phyloP scores from a whole-genome alignment of 1,140 invertebrate species.

The Drosophila nigrodunni region DNA sequence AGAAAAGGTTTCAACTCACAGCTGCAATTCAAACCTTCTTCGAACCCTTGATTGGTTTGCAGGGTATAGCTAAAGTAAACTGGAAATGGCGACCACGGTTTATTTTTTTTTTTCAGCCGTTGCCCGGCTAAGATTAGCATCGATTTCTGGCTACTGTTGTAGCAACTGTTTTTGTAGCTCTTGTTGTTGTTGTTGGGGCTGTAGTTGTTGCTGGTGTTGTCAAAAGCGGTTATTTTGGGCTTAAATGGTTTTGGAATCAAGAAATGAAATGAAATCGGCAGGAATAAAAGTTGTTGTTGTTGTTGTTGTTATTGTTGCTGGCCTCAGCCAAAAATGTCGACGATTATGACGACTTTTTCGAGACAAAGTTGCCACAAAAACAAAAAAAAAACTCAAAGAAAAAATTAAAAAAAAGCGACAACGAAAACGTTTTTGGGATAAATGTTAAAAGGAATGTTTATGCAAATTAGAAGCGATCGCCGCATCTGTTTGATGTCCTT shows the following conservation, averaged over 20 bases:
- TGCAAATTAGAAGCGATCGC: conserved; percentile 84
- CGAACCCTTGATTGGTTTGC: background rate
- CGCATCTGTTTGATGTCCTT: conserved; percentile 82
- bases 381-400: conserved; percentile 12
- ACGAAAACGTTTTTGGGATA: conserved; percentile 79
- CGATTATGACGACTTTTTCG: conserved; percentile 75
- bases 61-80: conserved; percentile 54
- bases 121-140: conserved; percentile 73
- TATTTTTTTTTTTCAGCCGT: conserved; percentile 34
- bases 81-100: conserved; percentile 46
- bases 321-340: conserved; percentile 54
- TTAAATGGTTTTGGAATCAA: conserved; percentile 72
- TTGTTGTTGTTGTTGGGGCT: conserved; percentile 19
- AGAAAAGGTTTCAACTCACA: background rate
- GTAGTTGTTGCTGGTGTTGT: conserved; percentile 54
- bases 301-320: background rate
- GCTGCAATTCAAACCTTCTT: background rate
- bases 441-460: conserved; percentile 84
- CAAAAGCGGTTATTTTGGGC: conserved; percentile 71
- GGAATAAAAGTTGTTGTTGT: conserved; percentile 33
- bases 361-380: conserved; percentile 12
- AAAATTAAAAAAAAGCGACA: conserved; percentile 37
- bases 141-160: conserved; percentile 78
- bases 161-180: conserved; percentile 41
- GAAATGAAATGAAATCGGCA: conserved; percentile 68